Base-by-base conservation (phyloP, 2,888 invertebrate species). In the Mayetiola destructor region DNA sequence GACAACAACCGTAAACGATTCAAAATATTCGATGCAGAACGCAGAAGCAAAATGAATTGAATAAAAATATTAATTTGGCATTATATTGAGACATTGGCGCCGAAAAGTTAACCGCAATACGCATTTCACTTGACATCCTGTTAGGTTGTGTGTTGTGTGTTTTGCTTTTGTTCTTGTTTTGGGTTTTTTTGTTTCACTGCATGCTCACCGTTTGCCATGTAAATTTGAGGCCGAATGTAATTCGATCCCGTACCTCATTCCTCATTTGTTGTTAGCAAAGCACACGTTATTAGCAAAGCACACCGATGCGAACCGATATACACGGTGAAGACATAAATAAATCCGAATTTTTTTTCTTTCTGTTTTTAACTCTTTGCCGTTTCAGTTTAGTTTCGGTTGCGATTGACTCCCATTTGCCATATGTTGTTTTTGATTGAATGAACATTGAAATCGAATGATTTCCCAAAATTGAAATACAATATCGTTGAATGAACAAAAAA, bases 61-160 rank as follows among this genome's bases (percentile, higher is more conserved):
- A 53, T 53, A 18, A 53, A 29, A 53, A 53, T 53, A 48, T 48
- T 48, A 48, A 48, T 48, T 48, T 27, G 48, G 48, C 16, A 23
- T 27, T 27, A 48, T 48, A 48, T 48, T 48, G 48, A 48, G 48
- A 53, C 30, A 12, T 53, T 53, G 53, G 53, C 53, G 53, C 53
- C 53, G 30, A 53, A 53, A 30, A 30, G 30, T 30, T 20, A 53
- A 53, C 53, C 53, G 53, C 53, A 53, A 53, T 53, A 53, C 53
- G 53, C 53, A 53, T 30, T 53, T 27, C 53, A 30, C 30, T 53
- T 53, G 53, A 53, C 53, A 30, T 53, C 53, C 53, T 53, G 53
- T 53, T 27, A 27, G 27, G 14, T 23, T 48, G 48, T 48, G 48
- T 27, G n/a, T n/a, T n/a, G n/a, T n/a, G n/a, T n/a, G n/a, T n/a